Evolutionary conservation across 2,888 invertebrate species (phyloP).

Genomic region (Eupithecia vulgata): DNA sequence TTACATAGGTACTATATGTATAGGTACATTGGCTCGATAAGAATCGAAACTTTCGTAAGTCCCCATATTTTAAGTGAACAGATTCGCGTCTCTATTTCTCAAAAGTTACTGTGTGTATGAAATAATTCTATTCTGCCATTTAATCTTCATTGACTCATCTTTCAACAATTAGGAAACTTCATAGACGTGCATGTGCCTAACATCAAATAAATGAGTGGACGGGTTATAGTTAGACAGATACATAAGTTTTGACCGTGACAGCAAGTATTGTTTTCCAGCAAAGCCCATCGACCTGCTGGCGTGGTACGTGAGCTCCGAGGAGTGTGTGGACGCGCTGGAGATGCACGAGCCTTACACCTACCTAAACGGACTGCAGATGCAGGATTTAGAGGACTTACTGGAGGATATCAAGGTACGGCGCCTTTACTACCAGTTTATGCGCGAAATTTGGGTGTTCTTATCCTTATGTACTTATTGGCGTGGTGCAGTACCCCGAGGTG

Average conservation of each 20-base stretch:
- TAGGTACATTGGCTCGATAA: no score
- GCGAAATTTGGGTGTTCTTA: not conserved
- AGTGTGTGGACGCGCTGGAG: slow-evolving; percentile 94
- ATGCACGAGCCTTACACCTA: slow-evolving; percentile 99
- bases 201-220: no score
- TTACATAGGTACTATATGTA: no score
- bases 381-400: slow-evolving; percentile 97
- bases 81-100: no score
- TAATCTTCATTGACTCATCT: no score
- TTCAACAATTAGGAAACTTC: no score
- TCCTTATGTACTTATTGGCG: not conserved
- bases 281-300: slow-evolving; percentile 99
- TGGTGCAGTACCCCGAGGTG: not conserved
- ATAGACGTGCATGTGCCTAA: no score
- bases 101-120: no score
- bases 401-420: slow-evolving; percentile 93
- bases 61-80: no score
- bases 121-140: no score
- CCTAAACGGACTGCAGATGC: slow-evolving; percentile 93
- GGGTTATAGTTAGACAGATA: no score
- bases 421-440: not conserved
- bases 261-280: slow-evolving; percentile 81
- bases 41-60: no score
- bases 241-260: not conserved
- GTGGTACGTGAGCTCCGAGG: slow-evolving; percentile 96